These are phyloP conservation scores for Sylvilagus floridanus DNA, from an alignment of 2,797 vertebrate genomes.

Conservation along the genomic window DNA sequence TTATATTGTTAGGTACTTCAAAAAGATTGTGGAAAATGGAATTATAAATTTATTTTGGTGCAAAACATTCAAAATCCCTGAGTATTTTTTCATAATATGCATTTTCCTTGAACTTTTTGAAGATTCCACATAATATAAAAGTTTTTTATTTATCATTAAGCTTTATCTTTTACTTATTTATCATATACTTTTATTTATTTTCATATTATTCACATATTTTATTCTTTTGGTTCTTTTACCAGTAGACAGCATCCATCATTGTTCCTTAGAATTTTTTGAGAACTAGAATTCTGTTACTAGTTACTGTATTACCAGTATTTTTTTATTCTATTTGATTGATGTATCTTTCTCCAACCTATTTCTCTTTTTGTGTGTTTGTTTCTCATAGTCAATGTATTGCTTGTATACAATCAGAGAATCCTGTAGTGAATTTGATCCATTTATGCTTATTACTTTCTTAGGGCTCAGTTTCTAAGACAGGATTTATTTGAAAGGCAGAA, in stretches of 20 bases:
- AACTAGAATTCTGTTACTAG: conserved; percentile 43
- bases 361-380: conserved; percentile 14
- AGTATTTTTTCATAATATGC: too few relatives aligned
- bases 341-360: neutral
- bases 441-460: conserved; percentile 31
- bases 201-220: neutral
- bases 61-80: too few relatives aligned
- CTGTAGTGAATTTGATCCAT: conserved; percentile 17
- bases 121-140: too few relatives aligned
- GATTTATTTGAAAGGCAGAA: too few relatives aligned
- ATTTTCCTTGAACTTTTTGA: too few relatives aligned
- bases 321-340: neutral
- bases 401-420: neutral
- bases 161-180: too few relatives aligned
- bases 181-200: too few relatives aligned
- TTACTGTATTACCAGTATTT: neutral
- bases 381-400: neutral
- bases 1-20: neutral
- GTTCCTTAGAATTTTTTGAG: neutral
- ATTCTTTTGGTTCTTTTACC: conserved; percentile 11
- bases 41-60: too few relatives aligned
- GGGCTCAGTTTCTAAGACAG: neutral
- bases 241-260: neutral
- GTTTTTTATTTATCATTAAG: too few relatives aligned
- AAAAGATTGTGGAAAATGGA: too few relatives aligned